These are phyloP conservation scores for Diarsia brunnea DNA, from an alignment of 2,888 invertebrate species.

Conservation along the genomic window DNA sequence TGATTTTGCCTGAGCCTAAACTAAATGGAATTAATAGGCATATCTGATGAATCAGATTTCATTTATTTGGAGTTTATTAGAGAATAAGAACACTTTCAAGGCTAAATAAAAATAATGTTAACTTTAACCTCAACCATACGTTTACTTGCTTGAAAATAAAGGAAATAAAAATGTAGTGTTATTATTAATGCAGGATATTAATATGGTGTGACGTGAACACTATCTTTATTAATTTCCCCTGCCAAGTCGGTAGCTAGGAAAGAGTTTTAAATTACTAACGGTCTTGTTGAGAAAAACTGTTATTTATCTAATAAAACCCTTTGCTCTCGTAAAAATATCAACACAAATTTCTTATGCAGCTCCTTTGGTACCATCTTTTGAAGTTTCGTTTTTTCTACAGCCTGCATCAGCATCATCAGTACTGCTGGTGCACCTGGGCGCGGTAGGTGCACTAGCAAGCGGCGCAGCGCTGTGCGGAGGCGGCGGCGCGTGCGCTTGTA, in stretches of 20 bases:
- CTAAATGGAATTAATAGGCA: too few relatives aligned
- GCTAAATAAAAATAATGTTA: too few relatives aligned
- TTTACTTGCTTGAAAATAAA: conserved; percentile 4
- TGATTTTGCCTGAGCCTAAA: too few relatives aligned
- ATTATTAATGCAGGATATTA: neutral
- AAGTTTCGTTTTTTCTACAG: conserved; percentile 79
- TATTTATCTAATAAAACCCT: neutral
- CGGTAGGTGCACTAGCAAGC: conserved; percentile 92
- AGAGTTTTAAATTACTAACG: neutral
- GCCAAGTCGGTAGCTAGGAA: conserved; percentile 2
- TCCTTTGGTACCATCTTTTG: conserved; percentile 5
- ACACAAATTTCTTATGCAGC: neutral
- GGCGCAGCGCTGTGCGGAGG: conserved; percentile 93
- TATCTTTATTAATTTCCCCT: conserved; percentile 7
- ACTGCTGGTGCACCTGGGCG: conserved; percentile 93
- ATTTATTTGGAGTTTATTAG: too few relatives aligned
- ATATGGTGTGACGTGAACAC: conserved; percentile 6
- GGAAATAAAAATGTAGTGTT: neutral
- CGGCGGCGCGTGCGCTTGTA: conserved; percentile 92
- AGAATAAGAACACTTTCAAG: too few relatives aligned
- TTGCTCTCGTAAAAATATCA: neutral
- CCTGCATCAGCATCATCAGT: conserved; percentile 93
- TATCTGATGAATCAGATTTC: too few relatives aligned
- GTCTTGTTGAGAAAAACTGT: neutral
- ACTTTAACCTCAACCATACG: neutral